These are phyloP conservation scores for Sycophila sp. DNA, from an alignment of 1,140 invertebrate genomes.

Conservation along the genomic window DNA sequence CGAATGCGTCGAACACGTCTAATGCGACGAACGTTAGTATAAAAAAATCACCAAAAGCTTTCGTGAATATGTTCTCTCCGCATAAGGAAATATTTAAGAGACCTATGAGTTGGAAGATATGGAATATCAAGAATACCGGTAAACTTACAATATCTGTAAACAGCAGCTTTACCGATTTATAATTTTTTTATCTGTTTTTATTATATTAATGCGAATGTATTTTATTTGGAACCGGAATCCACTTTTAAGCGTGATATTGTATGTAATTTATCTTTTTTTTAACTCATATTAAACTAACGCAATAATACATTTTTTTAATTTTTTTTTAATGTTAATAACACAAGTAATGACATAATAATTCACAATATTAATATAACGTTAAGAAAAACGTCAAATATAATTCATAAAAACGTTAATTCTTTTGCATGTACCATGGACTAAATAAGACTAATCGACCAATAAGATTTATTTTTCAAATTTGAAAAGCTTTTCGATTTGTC, in stretches of 20 bases:
- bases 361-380: not conserved
- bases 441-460: constrained; percentile 10
- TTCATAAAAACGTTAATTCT: too few relatives aligned
- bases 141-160: constrained; percentile 27
- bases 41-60: not conserved
- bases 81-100: constrained; percentile 7
- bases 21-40: not conserved
- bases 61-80: not conserved
- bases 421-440: not conserved
- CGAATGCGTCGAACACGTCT: not conserved
- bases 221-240: too few relatives aligned
- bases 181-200: not conserved
- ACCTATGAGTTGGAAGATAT: constrained; percentile 29
- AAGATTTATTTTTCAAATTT: not conserved
- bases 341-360: not conserved
- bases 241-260: constrained; percentile 5
- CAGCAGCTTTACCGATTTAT: constrained; percentile 4
- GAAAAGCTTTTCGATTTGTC: not conserved
- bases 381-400: not conserved
- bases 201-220: constrained; percentile 4
- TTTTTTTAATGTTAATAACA: not conserved
- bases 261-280: not conserved
- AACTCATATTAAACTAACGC: not conserved
- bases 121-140: constrained; percentile 24
- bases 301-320: not conserved